Evolutionary conservation across 2,113 vertebrate genomes (phyloP), one percentile per base, ranked within the genome.

Genomic region (Myrmecobius fasciatus): DNA sequence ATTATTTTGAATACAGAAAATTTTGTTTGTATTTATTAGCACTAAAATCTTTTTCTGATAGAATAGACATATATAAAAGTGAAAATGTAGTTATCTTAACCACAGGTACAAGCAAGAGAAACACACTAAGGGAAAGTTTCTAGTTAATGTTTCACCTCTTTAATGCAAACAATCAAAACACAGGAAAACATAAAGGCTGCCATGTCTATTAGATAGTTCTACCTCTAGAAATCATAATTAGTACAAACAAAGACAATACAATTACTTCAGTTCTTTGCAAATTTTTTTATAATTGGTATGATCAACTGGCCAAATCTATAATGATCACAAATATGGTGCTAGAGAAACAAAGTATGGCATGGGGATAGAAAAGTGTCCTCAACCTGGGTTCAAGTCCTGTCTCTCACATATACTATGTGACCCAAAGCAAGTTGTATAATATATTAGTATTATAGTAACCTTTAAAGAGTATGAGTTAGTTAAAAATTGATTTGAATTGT

Each of bases 1-100:
- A 90, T 96, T 89, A 54, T 94, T 60, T 89, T 49, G 47, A 92
- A 56, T 92, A 83, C 2, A 93, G 92, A 96, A 88, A 93, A 53
- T 47, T 67, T 52, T 89, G 88, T 67, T 67, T 75, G 12, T 36
- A 2, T 83, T 43, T 1, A 83, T 24, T 17, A 83, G 67, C 67
- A 22, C 67, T 36, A 67, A 67, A 67, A 67, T 67, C 3, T 12
- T 67, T 83, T 83, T 43, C 14, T 83, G 67, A 36, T 53, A 91
- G 25, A 95, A 95, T 52, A 49, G 48, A 89, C 43, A 93, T 67
- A 36, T 49, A 54, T 48, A 89, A 75, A 36, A 25, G n/a, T 46
- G 17, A 43, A 43, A 89, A 53, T 67, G 53, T 67, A 8, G 26
- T 47, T 3, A 36, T 10, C 26, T 56, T 14, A 93, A n/a, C 11